Percentiles rank a stretch among this genome's conserved stretches.
These are phyloP conservation scores for Clunio marinus DNA, from an alignment of 2,888 invertebrate species.

Conservation along the genomic window DNA sequence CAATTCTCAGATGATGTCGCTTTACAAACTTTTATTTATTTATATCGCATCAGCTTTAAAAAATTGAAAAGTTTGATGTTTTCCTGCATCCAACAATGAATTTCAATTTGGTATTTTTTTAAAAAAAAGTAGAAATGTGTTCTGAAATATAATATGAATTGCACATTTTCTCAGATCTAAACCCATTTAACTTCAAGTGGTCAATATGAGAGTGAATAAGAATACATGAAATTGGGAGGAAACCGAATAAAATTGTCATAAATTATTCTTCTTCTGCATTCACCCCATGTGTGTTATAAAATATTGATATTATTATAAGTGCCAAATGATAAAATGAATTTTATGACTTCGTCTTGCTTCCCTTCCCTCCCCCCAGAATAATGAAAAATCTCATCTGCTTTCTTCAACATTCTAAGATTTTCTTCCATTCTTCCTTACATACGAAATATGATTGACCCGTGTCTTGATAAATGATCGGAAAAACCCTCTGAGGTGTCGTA, in stretches of 20 bases:
- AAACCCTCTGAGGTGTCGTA: slow-evolving; percentile 37
- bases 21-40: no score
- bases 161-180: neutral
- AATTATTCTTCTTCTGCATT: slow-evolving; percentile 25
- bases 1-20: no score
- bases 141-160: no score
- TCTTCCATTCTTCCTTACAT: neutral
- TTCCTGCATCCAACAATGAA: no score
- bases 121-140: no score
- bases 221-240: neutral
- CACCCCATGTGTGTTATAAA: slow-evolving; percentile 36
- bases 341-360: slow-evolving; percentile 20
- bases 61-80: neutral
- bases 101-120: no score
- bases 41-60: no score
- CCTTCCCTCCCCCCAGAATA: neutral
- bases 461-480: slow-evolving; percentile 33
- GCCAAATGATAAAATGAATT: slow-evolving; percentile 39
- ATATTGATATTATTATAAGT: slow-evolving; percentile 39
- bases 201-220: slow-evolving; percentile 22
- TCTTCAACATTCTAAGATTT: no score
- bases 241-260: slow-evolving; percentile 36
- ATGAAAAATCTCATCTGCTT: slow-evolving; percentile 26
- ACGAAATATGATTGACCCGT: slow-evolving; percentile 17
- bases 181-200: slow-evolving; percentile 23